Percentiles rank a stretch among this genome's conserved stretches.
These are phyloP conservation scores for Drosophila kanapiae DNA, from an alignment of 1,140 invertebrate genomes.

Conservation along the genomic window DNA sequence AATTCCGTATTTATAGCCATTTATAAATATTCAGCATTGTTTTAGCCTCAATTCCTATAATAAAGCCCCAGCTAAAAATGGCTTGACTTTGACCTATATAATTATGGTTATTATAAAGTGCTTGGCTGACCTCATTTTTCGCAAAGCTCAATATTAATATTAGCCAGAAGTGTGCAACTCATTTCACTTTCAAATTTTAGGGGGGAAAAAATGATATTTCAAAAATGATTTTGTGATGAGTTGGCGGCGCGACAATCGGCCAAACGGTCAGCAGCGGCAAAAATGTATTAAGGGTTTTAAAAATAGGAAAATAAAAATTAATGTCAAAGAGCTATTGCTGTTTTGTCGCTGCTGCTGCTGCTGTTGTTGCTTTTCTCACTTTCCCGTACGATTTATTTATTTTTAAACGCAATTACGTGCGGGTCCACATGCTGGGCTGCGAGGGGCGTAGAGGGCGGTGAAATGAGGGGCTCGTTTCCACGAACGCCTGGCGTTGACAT, in stretches of 20 bases:
- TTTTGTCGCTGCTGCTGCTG: conserved; percentile 21
- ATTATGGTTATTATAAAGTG: not conserved
- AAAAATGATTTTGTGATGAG: conserved; percentile 28
- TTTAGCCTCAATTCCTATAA: not conserved
- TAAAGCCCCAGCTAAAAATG: not conserved
- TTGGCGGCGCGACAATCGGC: conserved; percentile 22
- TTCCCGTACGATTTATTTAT: conserved; percentile 64
- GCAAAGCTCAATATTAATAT: conserved; percentile 7
- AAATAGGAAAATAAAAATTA: conserved; percentile 68
- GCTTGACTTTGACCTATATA: conserved; percentile 36
- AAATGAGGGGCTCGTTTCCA: conserved; percentile 19
- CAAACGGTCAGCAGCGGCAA: conserved; percentile 32
- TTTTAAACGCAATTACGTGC: conserved; percentile 80
- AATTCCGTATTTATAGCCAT: conserved; percentile 3
- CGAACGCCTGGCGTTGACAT: conserved; percentile 55
- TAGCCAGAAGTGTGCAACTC: not conserved
- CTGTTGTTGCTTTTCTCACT: conserved; percentile 22
- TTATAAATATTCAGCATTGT: not conserved
- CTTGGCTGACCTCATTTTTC: conserved; percentile 21
- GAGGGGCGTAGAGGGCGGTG: not conserved
- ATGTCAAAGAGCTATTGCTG: conserved; percentile 62
- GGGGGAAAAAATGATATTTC: not conserved
- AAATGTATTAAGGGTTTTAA: conserved; percentile 65
- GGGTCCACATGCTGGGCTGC: conserved; percentile 8
- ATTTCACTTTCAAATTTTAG: conserved; percentile 5